These are phyloP conservation scores for Potamarius usumacintae DNA, from an alignment of 2,113 vertebrate species.

Conservation along the genomic window DNA sequence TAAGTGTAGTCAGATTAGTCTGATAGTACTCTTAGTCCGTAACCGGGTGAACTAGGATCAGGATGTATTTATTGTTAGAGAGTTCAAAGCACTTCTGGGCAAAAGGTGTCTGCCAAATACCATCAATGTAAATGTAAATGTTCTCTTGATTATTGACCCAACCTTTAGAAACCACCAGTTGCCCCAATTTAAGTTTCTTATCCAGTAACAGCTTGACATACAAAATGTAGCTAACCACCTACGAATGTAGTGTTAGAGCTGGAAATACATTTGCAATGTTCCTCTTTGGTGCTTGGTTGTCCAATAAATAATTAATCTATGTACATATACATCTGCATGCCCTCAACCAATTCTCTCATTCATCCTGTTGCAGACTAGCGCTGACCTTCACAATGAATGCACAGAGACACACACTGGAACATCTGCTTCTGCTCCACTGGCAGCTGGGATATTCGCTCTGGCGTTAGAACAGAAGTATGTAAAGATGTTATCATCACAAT, in stretches of 20 bases:
- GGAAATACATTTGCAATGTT: not conserved
- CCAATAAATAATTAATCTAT: not conserved
- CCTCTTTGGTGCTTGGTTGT: not conserved
- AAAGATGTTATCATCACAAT: not conserved
- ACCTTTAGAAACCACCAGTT: not conserved
- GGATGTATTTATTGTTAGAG: not conserved
- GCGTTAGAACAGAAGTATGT: slow-evolving; percentile 94
- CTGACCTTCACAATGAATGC: slow-evolving; percentile 92
- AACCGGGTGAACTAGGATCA: not conserved
- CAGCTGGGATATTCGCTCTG: slow-evolving; percentile 96
- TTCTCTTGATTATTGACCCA: not conserved
- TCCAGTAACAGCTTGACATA: not conserved
- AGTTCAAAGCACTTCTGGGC: not conserved
- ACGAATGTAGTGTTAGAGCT: not conserved
- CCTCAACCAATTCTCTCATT: not conserved
- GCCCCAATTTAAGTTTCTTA: not conserved
- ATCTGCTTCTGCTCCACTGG: slow-evolving; percentile 92
- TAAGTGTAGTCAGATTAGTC: not conserved
- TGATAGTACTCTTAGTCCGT: not conserved
- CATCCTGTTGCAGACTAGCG: slow-evolving; percentile 80
- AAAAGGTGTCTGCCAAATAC: not conserved
- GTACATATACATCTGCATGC: not conserved
- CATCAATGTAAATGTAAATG: not conserved
- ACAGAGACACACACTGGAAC: slow-evolving; percentile 96
- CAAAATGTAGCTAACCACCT: not conserved